These are phyloP conservation scores for Oscarella lobularis DNA, from an alignment of 37 sponge, comb jelly and placozoan species.

Conservation along the genomic window DNA sequence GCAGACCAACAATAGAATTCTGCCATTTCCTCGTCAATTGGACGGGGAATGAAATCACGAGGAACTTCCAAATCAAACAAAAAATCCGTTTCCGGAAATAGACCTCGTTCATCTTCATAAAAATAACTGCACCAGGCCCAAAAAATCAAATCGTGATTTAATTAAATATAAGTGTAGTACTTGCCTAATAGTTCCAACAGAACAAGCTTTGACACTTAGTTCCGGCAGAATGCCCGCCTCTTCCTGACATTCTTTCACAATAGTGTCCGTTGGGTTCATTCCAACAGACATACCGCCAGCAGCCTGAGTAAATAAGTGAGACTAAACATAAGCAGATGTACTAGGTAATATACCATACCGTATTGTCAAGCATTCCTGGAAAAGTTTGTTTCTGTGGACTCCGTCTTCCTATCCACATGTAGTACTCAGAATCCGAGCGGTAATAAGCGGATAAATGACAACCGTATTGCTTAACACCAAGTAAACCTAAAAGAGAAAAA, in stretches of 20 bases:
- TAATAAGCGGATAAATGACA: slow-evolving; percentile 47
- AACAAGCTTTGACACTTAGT: slow-evolving; percentile 19
- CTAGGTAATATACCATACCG: slow-evolving; percentile 13
- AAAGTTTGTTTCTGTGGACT: slow-evolving; percentile 36
- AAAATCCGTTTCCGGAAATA: slow-evolving; percentile 43
- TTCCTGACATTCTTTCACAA: slow-evolving; percentile 46
- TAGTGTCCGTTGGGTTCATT: slow-evolving; percentile 22
- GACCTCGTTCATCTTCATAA: slow-evolving; percentile 23
- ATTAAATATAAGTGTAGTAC: not conserved
- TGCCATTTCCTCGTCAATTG: slow-evolving; percentile 46
- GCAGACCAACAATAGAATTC: slow-evolving; percentile 29
- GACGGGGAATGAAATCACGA: slow-evolving; percentile 38
- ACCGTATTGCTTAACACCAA: slow-evolving; percentile 43
- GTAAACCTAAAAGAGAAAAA: slow-evolving; percentile 8
- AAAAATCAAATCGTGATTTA: not conserved
- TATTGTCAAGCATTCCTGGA: slow-evolving; percentile 51
- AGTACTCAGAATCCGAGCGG: slow-evolving; percentile 8
- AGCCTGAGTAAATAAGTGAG: slow-evolving; percentile 5
- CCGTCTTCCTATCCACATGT: slow-evolving; percentile 53
- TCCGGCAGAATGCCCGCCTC: slow-evolving; percentile 39
- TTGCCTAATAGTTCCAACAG: slow-evolving; percentile 48
- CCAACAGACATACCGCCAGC: slow-evolving; percentile 38
- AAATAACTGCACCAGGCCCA: slow-evolving; percentile 15
- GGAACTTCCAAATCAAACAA: slow-evolving; percentile 58
- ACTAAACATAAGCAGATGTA: slow-evolving; percentile 6